These are phyloP conservation scores for Catocala nupta DNA, from an alignment of 2,888 invertebrate species.

Conservation along the genomic window DNA sequence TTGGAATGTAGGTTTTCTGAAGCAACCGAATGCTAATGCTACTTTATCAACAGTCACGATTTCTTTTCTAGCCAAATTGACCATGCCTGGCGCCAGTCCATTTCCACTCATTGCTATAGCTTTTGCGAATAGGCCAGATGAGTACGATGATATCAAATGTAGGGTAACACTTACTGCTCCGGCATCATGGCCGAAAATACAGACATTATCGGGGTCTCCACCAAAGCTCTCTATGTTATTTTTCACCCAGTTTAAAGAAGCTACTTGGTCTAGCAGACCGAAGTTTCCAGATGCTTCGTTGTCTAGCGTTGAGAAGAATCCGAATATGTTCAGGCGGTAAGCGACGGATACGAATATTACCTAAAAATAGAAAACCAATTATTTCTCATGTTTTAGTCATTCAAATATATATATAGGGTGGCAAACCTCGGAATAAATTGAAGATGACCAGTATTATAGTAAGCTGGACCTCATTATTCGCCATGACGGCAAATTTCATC, in stretches of 20 bases:
- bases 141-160: slow-evolving; percentile 90
- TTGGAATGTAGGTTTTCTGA: slow-evolving; percentile 89
- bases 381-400: neutral
- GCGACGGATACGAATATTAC: slow-evolving; percentile 93
- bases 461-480: too few species aligned
- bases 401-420: too few species aligned
- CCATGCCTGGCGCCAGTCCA: slow-evolving; percentile 88
- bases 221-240: slow-evolving; percentile 92
- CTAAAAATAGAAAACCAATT: slow-evolving; percentile 67
- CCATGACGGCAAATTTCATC: too few species aligned
- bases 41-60: slow-evolving; percentile 88
- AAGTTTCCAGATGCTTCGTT: slow-evolving; percentile 93
- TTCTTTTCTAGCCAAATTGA: slow-evolving; percentile 89
- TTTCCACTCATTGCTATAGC: slow-evolving; percentile 95
- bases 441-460: too few species aligned
- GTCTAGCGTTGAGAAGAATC: slow-evolving; percentile 94
- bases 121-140: slow-evolving; percentile 90
- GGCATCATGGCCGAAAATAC: slow-evolving; percentile 93
- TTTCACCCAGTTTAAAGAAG: slow-evolving; percentile 92
- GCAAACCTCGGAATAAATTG: too few species aligned
- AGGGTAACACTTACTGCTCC: slow-evolving; percentile 93
- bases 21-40: slow-evolving; percentile 90
- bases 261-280: slow-evolving; percentile 93
- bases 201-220: slow-evolving; percentile 92
- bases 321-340: slow-evolving; percentile 93